These are phyloP conservation scores for Heloderma charlesbogerti DNA, from an alignment of 2,113 vertebrate species.

Conservation along the genomic window DNA sequence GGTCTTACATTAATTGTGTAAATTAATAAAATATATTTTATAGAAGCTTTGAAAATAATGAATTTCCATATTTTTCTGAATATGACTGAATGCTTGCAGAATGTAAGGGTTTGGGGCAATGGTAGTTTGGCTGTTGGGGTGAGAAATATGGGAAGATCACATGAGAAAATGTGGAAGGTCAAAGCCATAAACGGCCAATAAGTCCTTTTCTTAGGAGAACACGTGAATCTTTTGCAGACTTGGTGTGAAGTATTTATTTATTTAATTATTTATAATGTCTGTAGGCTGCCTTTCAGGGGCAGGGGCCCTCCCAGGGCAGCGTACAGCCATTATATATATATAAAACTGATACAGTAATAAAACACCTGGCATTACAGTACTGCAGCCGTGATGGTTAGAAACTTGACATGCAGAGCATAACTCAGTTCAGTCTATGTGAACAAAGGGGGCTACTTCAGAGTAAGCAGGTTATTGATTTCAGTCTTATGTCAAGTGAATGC, in stretches of 20 bases:
- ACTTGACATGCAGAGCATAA: neutral
- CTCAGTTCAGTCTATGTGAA: neutral
- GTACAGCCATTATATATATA: too few relatives aligned
- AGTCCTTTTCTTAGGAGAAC: neutral
- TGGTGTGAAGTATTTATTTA: neutral
- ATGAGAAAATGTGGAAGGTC: neutral
- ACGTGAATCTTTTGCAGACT: neutral
- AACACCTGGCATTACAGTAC: too few relatives aligned
- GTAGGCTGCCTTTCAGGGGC: too few relatives aligned
- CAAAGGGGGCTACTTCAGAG: neutral
- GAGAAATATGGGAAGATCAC: neutral
- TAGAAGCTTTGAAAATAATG: neutral
- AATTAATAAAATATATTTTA: neutral
- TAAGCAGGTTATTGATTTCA: neutral
- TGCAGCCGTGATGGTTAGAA: neutral
- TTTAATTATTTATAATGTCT: too few relatives aligned
- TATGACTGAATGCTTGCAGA: neutral
- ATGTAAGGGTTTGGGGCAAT: neutral
- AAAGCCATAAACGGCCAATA: neutral
- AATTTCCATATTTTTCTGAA: neutral
- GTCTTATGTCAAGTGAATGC: neutral
- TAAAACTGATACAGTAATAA: too few relatives aligned
- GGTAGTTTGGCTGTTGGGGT: neutral
- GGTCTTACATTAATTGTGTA: neutral
- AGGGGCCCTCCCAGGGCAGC: too few relatives aligned